Evolutionary conservation across 2,888 invertebrate species (phyloP).

Genomic region (Drosophila pseudotalamancana): DNA sequence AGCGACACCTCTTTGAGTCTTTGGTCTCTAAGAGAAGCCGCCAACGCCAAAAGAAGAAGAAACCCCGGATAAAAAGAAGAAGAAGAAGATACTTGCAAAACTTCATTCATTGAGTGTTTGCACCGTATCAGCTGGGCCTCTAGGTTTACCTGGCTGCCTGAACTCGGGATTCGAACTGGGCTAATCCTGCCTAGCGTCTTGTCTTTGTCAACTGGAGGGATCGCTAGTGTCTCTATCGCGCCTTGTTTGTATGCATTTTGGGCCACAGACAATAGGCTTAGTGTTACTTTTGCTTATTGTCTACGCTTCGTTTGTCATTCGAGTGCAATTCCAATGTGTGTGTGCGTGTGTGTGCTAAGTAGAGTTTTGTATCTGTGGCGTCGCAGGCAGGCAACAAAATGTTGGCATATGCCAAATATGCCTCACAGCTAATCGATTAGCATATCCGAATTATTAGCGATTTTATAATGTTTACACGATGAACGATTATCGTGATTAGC

Average conservation of each 20-base stretch:
- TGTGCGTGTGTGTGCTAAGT: not conserved
- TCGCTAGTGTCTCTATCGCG: constrained; percentile 38
- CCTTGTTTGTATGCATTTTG: constrained; percentile 72
- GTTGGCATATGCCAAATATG: constrained; percentile 42
- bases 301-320: constrained; percentile 73
- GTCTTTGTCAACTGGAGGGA: constrained; percentile 66
- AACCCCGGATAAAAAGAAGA: not conserved
- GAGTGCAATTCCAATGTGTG: constrained; percentile 47
- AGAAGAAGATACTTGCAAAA: constrained; percentile 37
- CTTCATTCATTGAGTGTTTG: constrained; percentile 38
- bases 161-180: constrained; percentile 47
- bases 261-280: constrained; percentile 79
- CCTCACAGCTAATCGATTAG: constrained; percentile 58
- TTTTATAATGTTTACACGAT: constrained; percentile 1
- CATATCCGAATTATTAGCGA: constrained; percentile 8
- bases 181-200: constrained; percentile 64
- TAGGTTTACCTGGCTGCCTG: constrained; percentile 39
- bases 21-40: constrained; percentile 47
- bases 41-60: constrained; percentile 19
- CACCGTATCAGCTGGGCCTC: constrained; percentile 35
- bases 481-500: not conserved
- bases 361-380: constrained; percentile 13
- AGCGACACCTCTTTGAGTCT: constrained; percentile 74
- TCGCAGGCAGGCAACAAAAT: constrained; percentile 27
- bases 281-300: constrained; percentile 80